Conservation (phyloP, 2,113 vertebrate species). For the Macroglossus sobrinus region DNA sequence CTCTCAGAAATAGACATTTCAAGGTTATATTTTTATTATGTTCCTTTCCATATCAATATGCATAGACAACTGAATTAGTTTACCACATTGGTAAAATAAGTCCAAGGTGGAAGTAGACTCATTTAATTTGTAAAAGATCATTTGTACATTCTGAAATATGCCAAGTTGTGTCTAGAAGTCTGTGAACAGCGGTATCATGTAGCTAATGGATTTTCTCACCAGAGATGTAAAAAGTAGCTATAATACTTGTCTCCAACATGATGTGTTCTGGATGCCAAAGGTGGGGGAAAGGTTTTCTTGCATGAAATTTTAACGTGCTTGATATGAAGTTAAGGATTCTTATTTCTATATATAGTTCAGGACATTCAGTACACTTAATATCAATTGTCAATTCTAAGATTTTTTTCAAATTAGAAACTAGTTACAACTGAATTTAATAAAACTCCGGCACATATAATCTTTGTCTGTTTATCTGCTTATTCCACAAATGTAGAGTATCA, state of each 20-base stretch:
- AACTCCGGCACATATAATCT: neutral
- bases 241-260: neutral
- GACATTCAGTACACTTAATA: neutral
- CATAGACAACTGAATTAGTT: neutral
- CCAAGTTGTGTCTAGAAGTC: neutral
- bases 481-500: neutral
- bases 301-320: neutral
- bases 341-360: neutral
- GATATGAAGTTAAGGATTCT: neutral
- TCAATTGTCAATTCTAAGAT: neutral
- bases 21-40: neutral
- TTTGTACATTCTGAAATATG: neutral
- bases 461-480: neutral
- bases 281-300: neutral
- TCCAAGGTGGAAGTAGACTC: neutral
- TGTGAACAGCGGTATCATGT: neutral
- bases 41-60: neutral
- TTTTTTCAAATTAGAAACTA: neutral
- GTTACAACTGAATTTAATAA: neutral
- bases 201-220: neutral
- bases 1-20: neutral
- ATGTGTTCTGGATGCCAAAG: neutral
- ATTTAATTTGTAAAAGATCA: conserved; percentile 38
- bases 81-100: conserved; percentile 10
- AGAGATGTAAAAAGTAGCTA: neutral